Evolutionary conservation across 2,797 vertebrate genomes (phyloP).

Genomic region (Luscinia luscinia): DNA sequence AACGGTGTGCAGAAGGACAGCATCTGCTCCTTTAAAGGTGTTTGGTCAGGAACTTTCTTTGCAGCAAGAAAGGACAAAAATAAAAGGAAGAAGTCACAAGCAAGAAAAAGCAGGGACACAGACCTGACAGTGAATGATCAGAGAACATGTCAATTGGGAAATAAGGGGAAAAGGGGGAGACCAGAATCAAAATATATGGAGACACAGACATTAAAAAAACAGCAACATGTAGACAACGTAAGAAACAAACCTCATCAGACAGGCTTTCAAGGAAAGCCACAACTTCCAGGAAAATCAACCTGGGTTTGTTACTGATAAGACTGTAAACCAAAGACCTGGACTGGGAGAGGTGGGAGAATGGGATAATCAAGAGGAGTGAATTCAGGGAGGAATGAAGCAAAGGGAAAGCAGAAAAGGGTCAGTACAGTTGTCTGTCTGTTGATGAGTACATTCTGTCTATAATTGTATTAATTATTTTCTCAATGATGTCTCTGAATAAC

Average conservation of each 20-base stretch:
- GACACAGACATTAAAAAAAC: neutral
- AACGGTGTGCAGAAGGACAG: neutral
- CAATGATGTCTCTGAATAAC: neutral
- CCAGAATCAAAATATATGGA: neutral
- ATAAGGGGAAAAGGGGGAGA: neutral
- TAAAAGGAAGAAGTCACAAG: neutral
- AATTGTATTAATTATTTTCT: neutral
- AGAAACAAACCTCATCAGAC: neutral
- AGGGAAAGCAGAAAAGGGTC: neutral
- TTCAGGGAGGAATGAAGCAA: neutral
- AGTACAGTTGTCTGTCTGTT: neutral
- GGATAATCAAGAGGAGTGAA: accelerated
- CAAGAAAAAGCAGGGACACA: neutral
- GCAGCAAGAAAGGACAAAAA: neutral
- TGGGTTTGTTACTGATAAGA: neutral
- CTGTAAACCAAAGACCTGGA: neutral
- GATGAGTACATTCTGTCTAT: neutral
- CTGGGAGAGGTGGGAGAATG: accelerated
- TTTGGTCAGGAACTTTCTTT: neutral
- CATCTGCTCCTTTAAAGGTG: neutral
- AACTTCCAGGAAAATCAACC: neutral
- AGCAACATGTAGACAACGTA: neutral
- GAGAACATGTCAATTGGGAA: neutral
- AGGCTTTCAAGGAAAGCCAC: neutral
- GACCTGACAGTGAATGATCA: neutral